Evolutionary conservation across 2,113 vertebrate species (phyloP).

Genomic region (Solea senegalensis): DNA sequence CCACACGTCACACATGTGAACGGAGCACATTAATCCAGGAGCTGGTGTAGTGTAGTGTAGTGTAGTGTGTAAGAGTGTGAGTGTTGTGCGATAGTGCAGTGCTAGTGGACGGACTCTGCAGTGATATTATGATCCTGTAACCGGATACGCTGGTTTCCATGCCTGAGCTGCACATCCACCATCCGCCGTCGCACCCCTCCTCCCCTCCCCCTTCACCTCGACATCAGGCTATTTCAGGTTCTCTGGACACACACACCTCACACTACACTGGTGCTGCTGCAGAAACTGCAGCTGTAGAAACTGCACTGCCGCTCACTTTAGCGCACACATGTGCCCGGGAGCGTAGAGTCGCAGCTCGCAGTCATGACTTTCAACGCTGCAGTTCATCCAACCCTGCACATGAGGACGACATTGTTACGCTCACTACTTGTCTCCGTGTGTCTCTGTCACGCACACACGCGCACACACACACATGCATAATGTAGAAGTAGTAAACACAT

Average conservation of each 20-base stretch:
- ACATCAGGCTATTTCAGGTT: constrained; percentile 76
- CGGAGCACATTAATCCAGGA: constrained; percentile 25
- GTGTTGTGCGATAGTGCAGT: constrained; percentile 57
- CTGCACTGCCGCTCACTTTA: neutral
- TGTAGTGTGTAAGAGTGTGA: constrained; percentile 3
- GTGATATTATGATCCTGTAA: constrained; percentile 81
- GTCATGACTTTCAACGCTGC: constrained; percentile 25
- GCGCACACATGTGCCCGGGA: neutral
- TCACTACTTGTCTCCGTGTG: constrained; percentile 15
- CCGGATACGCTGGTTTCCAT: constrained; percentile 78
- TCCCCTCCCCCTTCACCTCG: constrained; percentile 62
- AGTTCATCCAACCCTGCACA: constrained; percentile 49
- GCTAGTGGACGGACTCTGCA: constrained; percentile 72
- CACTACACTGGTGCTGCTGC: constrained; percentile 42
- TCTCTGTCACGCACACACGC: neutral
- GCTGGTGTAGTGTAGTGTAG: constrained; percentile 17
- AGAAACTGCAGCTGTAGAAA: constrained; percentile 31
- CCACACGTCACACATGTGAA: constrained; percentile 29
- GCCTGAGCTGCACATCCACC: constrained; percentile 69
- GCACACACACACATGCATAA: constrained; percentile 21
- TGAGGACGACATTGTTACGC: constrained; percentile 43
- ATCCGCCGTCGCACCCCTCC: constrained; percentile 46
- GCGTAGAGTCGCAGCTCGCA: constrained; percentile 2
- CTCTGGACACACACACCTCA: constrained; percentile 47
- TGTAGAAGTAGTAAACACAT: constrained; percentile 69